These are phyloP conservation scores for Cnemophilus loriae DNA, from an alignment of 2,113 vertebrate species.

Conservation along the genomic window DNA sequence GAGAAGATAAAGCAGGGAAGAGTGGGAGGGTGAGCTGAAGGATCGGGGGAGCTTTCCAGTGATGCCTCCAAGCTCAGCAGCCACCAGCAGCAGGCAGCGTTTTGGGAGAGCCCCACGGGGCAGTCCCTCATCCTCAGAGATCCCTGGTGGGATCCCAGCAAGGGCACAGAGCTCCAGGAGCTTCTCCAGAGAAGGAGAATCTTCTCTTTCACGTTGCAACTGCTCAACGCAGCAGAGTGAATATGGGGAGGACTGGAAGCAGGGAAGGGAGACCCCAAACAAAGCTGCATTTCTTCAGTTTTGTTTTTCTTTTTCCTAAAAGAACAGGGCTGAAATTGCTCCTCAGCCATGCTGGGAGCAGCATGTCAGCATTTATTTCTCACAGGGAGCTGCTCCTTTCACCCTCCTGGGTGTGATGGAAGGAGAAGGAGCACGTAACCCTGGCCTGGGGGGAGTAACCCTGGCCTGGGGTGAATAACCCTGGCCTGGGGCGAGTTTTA, in stretches of 20 bases:
- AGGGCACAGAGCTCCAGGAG: background rate
- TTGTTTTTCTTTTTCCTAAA: background rate
- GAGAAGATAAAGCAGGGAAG: background rate
- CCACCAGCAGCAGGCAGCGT: background rate
- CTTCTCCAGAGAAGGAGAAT: background rate
- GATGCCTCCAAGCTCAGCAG: background rate
- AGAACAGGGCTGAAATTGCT: background rate
- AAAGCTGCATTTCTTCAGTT: background rate
- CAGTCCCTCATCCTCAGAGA: background rate
- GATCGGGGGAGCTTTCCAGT: background rate
- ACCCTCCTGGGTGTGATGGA: rapidly evolving
- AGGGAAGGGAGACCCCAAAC: background rate
- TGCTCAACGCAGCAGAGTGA: rapidly evolving
- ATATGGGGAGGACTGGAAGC: background rate
- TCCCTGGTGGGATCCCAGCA: background rate
- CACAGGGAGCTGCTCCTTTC: background rate
- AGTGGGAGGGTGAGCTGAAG: background rate
- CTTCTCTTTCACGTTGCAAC: rapidly evolving
- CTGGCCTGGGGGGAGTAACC: background rate
- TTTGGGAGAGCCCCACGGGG: background rate
- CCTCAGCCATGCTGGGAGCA: background rate
- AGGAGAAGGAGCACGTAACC: background rate
- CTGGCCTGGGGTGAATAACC: no score
- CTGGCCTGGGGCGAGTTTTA: background rate
- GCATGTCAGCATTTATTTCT: background rate